Evolutionary conservation across 2,888 invertebrate species (phyloP).

Genomic region (Gari tellinella): DNA sequence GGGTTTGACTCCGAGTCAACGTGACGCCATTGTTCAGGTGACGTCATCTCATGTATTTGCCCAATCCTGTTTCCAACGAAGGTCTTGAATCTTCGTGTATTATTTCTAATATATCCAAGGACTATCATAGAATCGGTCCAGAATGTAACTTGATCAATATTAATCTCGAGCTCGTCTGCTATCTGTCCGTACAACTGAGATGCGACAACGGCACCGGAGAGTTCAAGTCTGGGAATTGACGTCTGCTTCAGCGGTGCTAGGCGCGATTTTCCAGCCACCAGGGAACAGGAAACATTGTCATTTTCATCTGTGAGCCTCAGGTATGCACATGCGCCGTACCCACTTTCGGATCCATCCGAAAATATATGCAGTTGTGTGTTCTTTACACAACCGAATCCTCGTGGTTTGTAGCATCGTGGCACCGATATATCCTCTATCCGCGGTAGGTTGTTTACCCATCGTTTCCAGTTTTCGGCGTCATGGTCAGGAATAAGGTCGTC

Average conservation of each 20-base stretch:
- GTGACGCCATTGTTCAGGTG: slow-evolving; percentile 34
- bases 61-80: slow-evolving; percentile 42
- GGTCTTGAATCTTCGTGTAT: slow-evolving; percentile 32
- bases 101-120: slow-evolving; percentile 37
- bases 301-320: slow-evolving; percentile 19
- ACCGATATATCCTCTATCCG: slow-evolving; percentile 32
- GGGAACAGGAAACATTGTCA: slow-evolving; percentile 17
- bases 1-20: slow-evolving; percentile 31
- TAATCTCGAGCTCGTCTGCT: slow-evolving; percentile 22
- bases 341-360: slow-evolving; percentile 36
- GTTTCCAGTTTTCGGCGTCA: slow-evolving; percentile 30
- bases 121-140: slow-evolving; percentile 50
- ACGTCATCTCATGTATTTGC: slow-evolving; percentile 24
- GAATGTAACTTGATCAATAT: slow-evolving; percentile 24
- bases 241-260: slow-evolving; percentile 41
- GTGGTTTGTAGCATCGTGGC: slow-evolving; percentile 44
- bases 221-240: slow-evolving; percentile 27
- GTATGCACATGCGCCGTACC: slow-evolving; percentile 38
- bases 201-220: slow-evolving; percentile 26
- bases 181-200: slow-evolving; percentile 29
- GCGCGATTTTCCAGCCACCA: slow-evolving; percentile 43
- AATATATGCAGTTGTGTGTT: slow-evolving; percentile 33
- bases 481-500: slow-evolving; percentile 48
- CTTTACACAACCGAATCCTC: neutral
- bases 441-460: slow-evolving; percentile 44